A percentile compares a stretch with the other conserved stretches of the same genome.
Conservation (phyloP, 2,113 vertebrate species). For the Pimephales promelas region DNA sequence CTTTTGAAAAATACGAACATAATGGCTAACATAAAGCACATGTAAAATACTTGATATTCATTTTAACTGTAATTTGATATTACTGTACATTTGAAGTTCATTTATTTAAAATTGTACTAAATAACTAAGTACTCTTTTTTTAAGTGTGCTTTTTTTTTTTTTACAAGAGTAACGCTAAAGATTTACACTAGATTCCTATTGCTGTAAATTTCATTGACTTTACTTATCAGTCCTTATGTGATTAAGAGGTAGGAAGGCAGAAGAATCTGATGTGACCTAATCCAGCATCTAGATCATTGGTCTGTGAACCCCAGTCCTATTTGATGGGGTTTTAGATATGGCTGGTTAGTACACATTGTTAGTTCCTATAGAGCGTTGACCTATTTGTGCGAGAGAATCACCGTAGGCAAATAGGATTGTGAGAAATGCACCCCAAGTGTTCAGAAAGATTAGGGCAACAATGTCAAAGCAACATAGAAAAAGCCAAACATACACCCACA, state of each 20-base stretch:
- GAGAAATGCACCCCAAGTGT: neutral
- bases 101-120: neutral
- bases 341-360: slow-evolving; percentile 11
- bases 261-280: neutral
- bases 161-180: neutral
- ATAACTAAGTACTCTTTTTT: neutral
- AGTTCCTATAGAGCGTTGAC: neutral
- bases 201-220: neutral
- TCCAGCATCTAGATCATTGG: slow-evolving; percentile 10
- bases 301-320: neutral
- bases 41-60: neutral
- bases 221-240: neutral
- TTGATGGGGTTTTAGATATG: slow-evolving; percentile 1
- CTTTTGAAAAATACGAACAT: too few species aligned
- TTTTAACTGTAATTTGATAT: neutral
- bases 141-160: neutral
- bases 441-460: slow-evolving; percentile 1
- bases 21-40: too few species aligned
- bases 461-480: neutral
- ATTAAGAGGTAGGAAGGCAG: neutral
- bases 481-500: neutral
- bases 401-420: slow-evolving; percentile 10
- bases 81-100: neutral
- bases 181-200: neutral
- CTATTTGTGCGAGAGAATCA: slow-evolving; percentile 14